Conservation (phyloP, 2,797 vertebrate genomes). For the Cheirogaleus major region DNA sequence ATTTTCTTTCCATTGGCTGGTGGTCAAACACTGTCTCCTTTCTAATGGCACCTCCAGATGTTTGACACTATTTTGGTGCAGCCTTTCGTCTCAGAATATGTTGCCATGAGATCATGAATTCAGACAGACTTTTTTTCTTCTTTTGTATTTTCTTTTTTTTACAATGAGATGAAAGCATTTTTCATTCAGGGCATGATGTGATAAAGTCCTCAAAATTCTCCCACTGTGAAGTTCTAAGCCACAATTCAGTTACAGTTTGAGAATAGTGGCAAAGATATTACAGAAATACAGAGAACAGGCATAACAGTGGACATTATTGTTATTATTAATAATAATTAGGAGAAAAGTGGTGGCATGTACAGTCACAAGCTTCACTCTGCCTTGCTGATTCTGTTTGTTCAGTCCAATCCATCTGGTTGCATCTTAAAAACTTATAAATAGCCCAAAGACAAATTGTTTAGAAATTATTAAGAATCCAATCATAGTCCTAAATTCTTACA, state of each 20-base stretch:
- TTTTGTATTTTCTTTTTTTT: neutral
- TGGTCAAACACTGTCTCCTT: slow-evolving; percentile 4
- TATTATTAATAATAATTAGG: neutral
- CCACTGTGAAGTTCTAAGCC: slow-evolving; percentile 47
- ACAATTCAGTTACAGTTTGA: slow-evolving; percentile 38
- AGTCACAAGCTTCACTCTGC: neutral
- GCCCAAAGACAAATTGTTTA: neutral
- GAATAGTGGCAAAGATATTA: slow-evolving; percentile 41
- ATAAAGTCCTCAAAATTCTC: slow-evolving; percentile 52
- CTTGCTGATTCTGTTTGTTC: neutral
- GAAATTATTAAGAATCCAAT: neutral
- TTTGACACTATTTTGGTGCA: neutral
- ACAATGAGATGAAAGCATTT: slow-evolving; percentile 67
- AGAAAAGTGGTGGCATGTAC: neutral
- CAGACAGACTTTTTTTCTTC: slow-evolving; percentile 5
- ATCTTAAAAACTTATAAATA: neutral
- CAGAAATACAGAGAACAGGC: neutral
- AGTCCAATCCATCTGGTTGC: neutral
- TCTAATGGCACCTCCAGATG: neutral
- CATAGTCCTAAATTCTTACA: neutral
- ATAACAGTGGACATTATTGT: neutral
- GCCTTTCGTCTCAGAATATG: slow-evolving; percentile 52
- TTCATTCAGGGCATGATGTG: neutral
- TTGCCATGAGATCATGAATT: slow-evolving; percentile 67
- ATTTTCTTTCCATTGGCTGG: neutral